phyloP scores from a whole-genome alignment of 2,113 vertebrate genomes.

The Narcine bancroftii region DNA sequence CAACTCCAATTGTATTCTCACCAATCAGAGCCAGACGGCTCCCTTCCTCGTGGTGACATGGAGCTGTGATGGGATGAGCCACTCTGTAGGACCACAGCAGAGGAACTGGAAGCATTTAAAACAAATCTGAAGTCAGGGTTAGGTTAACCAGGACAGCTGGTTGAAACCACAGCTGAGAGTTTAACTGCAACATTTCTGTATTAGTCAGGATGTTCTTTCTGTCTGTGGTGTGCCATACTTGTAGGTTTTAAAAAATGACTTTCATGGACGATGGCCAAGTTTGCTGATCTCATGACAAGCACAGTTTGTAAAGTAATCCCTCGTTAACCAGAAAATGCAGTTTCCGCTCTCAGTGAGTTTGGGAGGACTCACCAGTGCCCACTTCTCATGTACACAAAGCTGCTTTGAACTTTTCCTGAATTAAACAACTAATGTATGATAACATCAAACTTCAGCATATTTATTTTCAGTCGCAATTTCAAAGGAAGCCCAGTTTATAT shows the following conservation, averaged over 20 bases:
- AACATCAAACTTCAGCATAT: neutral
- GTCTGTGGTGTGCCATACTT: slow-evolving; percentile 30
- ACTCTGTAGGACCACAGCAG: neutral
- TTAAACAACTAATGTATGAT: slow-evolving; percentile 17
- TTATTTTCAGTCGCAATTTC: neutral
- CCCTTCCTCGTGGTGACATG: neutral
- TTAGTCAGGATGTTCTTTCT: slow-evolving; percentile 19
- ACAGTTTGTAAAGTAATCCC: neutral
- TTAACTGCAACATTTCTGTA: neutral
- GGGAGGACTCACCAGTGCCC: neutral
- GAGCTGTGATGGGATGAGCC: neutral
- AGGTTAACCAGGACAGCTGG: slow-evolving; percentile 31
- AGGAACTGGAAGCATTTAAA: neutral
- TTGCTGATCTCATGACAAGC: neutral
- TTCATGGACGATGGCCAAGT: neutral
- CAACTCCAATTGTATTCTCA: neutral
- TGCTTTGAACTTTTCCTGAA: neutral
- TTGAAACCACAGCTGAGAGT: slow-evolving; percentile 1
- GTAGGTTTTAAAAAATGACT: neutral
- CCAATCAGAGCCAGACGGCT: neutral
- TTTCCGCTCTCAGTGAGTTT: neutral
- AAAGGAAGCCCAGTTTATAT: neutral
- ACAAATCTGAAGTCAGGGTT: neutral
- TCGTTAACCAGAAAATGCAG: neutral
- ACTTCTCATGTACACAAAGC: neutral